Base-by-base conservation (phyloP, 2,888 invertebrate species). In the Branchellion lobata region DNA sequence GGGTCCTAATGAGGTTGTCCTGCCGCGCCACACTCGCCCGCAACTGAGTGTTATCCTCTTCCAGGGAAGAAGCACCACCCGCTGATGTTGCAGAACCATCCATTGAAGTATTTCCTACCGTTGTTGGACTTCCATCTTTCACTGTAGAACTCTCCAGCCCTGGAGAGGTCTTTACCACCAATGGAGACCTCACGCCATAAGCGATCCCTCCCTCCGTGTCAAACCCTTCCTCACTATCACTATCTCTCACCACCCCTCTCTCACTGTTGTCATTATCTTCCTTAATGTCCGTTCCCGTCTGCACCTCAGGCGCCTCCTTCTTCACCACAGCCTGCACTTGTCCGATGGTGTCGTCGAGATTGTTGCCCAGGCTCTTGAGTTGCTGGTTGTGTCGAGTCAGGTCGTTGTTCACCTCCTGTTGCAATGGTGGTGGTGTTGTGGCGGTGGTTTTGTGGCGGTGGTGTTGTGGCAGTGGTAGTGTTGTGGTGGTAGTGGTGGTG, bases 1-100 rank as follows among this genome's bases (percentile, higher is more conserved):
- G 81, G 53, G 86, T 85, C 21, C 82, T 76, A 31, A 87, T 85
- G 27, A 86, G 83, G 34, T 82, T 81, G 80, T 86, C 86, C 81
- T 86, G 86, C 78, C 85, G 85, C 33, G 80, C 78, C 3, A 86
- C 80, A 21, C 84, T 83, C 21, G 79, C 82, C 78, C 83, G 83
- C 21, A 86, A 80, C 31, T n/a, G 68, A 18, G 31, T 47, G 47
- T 47, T 47, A 36, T 36, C 40, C 24, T 65, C 73, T 0, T 65
- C 68, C 27, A 36, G 36, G 31, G 8, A 11, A 29, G 40, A 31
- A n/a, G n/a, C 34, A 0, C 24, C 11, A 27, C 8, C 21, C 73
- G 14, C n/a, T 34, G 69, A 51, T 34, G 69, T 68, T 40, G 80
- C 81, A 29, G 18, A 51, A 72, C 27, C 21, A 3, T 80, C 81